Base-by-base conservation (phyloP, 2,113 vertebrate species). In the Pyrgilauda ruficollis region DNA sequence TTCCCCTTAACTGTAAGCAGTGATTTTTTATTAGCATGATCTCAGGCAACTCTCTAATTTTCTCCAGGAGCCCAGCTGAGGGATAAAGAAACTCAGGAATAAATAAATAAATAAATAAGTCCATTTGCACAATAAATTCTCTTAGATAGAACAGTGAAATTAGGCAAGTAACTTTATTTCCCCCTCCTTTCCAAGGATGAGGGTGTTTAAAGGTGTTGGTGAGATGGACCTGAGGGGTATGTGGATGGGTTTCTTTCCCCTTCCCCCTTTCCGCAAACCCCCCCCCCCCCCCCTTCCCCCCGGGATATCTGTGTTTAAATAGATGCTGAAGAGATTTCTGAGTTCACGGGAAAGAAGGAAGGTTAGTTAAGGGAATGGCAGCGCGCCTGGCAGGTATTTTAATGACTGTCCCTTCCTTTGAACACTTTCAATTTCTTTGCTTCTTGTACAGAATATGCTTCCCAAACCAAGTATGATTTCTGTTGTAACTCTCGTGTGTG, bases 311-410 rank as follows among this genome's bases (percentile, higher is more conserved):
- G 2, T 77, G 62, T 69, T 80, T 93, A 88, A 95, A 80, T 66
- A 94, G 67, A 76, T 73, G 58, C 43, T 73, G 89, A 81, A 91
- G 80, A 89, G 52, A 72, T 72, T 77, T 87, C 62, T 66, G 91
- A 90, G 78, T 85, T 94, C 78, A n/a, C 13, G 24, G 33, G 66
- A 37, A 89, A 83, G 46, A 85, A 58, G 74, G 58, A 83, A 83
- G 78, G 74, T 93, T 93, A 74, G 58, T 79, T 61, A 82, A 63
- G 75, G 53, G 46, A 87, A 64, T 12, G 78, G 55, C 91, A 66
- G 78, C 9, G 15, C 10, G 33, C 81, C 74, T 58, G 67, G 84
- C 89, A 96, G 94, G 89, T 97, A 96, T 96, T 96, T 91, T 91
- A 87, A 85, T 95, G 84, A 93, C 75, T 11, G 18, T 88, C 72